Percentiles rank a stretch among this genome's conserved stretches.
phyloP scores from a whole-genome alignment of 2,888 invertebrate genomes.

The Eurytoma adleriae region DNA sequence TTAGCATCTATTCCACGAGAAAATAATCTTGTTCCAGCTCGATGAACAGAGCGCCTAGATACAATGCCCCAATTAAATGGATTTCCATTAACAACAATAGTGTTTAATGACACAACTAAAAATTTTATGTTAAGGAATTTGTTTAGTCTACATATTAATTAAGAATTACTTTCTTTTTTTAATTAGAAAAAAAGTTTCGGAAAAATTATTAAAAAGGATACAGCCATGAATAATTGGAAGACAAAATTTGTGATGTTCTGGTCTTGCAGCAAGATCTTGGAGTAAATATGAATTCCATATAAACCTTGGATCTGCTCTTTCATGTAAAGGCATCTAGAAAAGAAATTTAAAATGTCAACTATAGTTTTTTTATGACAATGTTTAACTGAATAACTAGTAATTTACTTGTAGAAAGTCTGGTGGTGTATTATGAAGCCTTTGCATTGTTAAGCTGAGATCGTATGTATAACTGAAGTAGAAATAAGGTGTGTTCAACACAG shows the following conservation, averaged over 20 bases:
- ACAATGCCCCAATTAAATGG: slow-evolving; percentile 92
- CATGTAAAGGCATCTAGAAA: slow-evolving; percentile 83
- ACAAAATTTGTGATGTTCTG: slow-evolving; percentile 87
- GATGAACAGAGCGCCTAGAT: slow-evolving; percentile 89
- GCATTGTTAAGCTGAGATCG: slow-evolving; percentile 94
- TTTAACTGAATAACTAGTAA: not conserved
- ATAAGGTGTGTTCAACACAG: slow-evolving; percentile 88
- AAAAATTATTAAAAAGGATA: slow-evolving; percentile 78
- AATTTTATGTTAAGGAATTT: slow-evolving; percentile 50
- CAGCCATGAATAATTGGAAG: slow-evolving; percentile 95
- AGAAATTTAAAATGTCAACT: slow-evolving; percentile 21
- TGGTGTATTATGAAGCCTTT: slow-evolving; percentile 89
- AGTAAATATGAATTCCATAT: slow-evolving; percentile 95
- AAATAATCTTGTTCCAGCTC: slow-evolving; percentile 94
- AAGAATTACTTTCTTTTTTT: not conserved
- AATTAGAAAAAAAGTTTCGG: not conserved
- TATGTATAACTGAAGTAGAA: slow-evolving; percentile 97
- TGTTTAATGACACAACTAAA: slow-evolving; percentile 86
- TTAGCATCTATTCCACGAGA: slow-evolving; percentile 91
- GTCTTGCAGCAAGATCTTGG: slow-evolving; percentile 83
- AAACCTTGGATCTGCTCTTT: slow-evolving; percentile 91
- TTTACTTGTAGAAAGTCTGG: slow-evolving; percentile 87
- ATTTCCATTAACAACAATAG: slow-evolving; percentile 87
- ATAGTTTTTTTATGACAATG: slow-evolving; percentile 4
- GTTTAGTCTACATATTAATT: not conserved